These are phyloP conservation scores for Zaprionus nigranus DNA, from an alignment of 1,140 invertebrate species.

Conservation along the genomic window DNA sequence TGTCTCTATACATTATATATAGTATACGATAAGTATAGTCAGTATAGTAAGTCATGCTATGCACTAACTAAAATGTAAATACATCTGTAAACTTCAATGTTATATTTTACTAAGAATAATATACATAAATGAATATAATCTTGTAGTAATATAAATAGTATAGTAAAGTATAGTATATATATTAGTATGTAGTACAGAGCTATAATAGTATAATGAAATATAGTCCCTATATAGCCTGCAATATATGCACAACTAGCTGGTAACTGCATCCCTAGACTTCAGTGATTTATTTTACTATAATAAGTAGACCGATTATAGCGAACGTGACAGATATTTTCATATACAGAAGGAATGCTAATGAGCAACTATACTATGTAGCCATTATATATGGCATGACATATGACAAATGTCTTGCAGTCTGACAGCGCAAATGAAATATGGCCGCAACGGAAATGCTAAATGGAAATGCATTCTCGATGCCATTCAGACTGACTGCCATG, in stretches of 20 bases:
- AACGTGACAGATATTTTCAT: not conserved
- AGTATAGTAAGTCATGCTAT: too few species aligned
- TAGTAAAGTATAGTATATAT: too few species aligned
- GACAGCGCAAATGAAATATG: constrained; percentile 63
- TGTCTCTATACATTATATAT: too few species aligned
- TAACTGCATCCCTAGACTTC: not conserved
- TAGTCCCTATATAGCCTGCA: too few species aligned
- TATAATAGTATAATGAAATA: too few species aligned
- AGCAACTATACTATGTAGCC: not conserved
- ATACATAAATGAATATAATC: too few species aligned
- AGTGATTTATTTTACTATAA: not conserved
- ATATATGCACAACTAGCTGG: not conserved
- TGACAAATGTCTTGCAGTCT: constrained; percentile 11
- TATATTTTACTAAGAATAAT: too few species aligned
- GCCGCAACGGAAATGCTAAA: constrained; percentile 72
- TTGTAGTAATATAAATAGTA: too few species aligned
- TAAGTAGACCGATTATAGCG: not conserved
- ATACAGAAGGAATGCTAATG: constrained; percentile 7
- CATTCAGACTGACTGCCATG: constrained; percentile 12
- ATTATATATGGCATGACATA: constrained; percentile 12
- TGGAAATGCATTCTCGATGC: constrained; percentile 53
- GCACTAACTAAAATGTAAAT: too few species aligned
- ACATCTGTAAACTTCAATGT: too few species aligned
- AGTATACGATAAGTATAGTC: not conserved
- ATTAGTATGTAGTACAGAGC: too few species aligned